These are phyloP conservation scores for Halcyon malimbica DNA, from an alignment of 2,113 vertebrate genomes.

Conservation along the genomic window DNA sequence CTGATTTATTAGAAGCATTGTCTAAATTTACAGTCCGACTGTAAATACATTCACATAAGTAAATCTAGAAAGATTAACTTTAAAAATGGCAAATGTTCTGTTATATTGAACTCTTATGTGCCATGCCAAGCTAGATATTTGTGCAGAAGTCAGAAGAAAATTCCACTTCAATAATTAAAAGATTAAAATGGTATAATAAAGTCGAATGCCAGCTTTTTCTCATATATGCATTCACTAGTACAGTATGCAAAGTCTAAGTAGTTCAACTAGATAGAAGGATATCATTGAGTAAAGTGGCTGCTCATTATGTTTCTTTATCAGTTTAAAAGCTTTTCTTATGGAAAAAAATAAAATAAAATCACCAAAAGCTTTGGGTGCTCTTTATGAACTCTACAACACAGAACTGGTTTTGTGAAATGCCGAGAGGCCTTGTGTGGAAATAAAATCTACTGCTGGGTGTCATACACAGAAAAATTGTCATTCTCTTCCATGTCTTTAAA, in stretches of 20 bases:
- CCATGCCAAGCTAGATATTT: neutral
- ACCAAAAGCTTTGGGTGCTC: neutral
- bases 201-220: neutral
- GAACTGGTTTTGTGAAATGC: neutral
- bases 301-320: neutral
- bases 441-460: neutral
- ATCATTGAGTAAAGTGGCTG: neutral
- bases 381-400: neutral
- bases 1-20: neutral
- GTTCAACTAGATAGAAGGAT: neutral
- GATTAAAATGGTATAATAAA: neutral
- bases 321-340: neutral
- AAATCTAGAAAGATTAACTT: neutral
- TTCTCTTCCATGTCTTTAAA: neutral
- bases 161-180: neutral
- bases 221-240: neutral
- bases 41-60: neutral
- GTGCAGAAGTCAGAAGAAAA: neutral
- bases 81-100: neutral
- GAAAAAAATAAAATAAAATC: neutral
- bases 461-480: neutral
- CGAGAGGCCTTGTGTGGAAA: neutral
- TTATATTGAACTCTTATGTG: neutral
- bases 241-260: neutral
- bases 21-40: neutral